These are phyloP conservation scores for Agrochola litura DNA, from an alignment of 2,888 invertebrate genomes.

Conservation along the genomic window DNA sequence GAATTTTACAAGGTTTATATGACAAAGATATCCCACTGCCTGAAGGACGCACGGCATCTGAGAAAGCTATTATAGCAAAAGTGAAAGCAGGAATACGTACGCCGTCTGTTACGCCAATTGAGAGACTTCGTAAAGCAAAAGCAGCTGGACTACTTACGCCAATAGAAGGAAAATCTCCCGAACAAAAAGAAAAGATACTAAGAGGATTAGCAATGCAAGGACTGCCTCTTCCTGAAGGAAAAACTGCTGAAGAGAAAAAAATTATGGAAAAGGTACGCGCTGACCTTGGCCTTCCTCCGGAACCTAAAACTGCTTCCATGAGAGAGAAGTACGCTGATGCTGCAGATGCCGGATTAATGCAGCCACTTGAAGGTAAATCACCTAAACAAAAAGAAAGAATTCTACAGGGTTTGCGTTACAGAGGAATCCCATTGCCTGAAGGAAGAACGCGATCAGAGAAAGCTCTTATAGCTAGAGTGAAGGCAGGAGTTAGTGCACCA, in stretches of 20 bases:
- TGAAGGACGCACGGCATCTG: neutral
- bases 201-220: conserved; percentile 4
- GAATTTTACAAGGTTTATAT: too few species aligned
- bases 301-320: conserved; percentile 4
- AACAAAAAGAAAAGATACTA: neutral
- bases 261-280: neutral
- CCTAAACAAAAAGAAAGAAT: neutral
- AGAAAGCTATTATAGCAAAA: neutral
- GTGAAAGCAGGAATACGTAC: neutral
- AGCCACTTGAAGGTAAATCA: conserved; percentile 20
- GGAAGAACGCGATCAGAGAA: neutral
- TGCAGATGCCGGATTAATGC: neutral
- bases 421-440: conserved; percentile 9
- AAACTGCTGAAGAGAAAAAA: neutral
- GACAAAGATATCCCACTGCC: too few species aligned
- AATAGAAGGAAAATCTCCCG: neutral
- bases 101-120: neutral
- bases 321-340: neutral
- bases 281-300: conserved; percentile 7
- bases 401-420: conserved; percentile 2
- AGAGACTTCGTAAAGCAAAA: neutral
- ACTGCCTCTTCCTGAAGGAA: neutral
- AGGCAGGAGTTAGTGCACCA: neutral
- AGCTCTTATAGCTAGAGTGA: neutral
- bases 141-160: neutral